phyloP scores from a whole-genome alignment of 1,140 invertebrate genomes.

The Drosophila erecta region DNA sequence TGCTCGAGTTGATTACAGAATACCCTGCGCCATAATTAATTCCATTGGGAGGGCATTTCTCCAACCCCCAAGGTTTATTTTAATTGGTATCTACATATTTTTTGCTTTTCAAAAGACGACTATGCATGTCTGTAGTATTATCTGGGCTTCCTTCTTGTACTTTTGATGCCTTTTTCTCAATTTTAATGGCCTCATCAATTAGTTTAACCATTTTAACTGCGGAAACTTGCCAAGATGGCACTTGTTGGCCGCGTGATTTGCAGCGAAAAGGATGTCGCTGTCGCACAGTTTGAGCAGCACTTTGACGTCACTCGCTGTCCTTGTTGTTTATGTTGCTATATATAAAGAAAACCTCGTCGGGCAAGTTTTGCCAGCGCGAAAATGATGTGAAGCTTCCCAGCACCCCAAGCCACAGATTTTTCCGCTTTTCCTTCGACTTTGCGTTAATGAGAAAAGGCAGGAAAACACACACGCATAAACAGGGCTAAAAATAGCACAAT shows the following conservation, averaged over 20 bases:
- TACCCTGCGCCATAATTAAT: neutral
- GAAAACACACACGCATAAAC: constrained; percentile 2
- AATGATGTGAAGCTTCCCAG: constrained; percentile 42
- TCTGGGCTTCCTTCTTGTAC: too few species aligned
- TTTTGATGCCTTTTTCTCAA: neutral
- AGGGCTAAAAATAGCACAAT: neutral
- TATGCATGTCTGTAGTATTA: neutral
- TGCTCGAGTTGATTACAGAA: neutral
- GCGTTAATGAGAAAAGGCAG: neutral
- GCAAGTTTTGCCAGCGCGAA: constrained; percentile 38
- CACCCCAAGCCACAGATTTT: neutral
- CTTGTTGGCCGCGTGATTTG: constrained; percentile 4
- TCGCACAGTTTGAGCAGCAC: constrained; percentile 24
- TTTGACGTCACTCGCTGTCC: constrained; percentile 58
- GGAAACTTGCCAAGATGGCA: neutral
- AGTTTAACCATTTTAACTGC: constrained; percentile 10
- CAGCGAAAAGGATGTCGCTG: neutral
- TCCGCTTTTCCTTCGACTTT: neutral
- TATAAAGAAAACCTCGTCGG: constrained; percentile 50
- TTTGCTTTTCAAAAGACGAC: too few species aligned
- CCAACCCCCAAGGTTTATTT: too few species aligned
- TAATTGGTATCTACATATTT: too few species aligned
- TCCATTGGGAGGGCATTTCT: neutral
- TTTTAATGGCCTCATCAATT: constrained; percentile 39
- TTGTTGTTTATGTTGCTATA: constrained; percentile 30